Evolutionary conservation across 2,888 invertebrate species (phyloP).

Genomic region (Agrochola macilenta): DNA sequence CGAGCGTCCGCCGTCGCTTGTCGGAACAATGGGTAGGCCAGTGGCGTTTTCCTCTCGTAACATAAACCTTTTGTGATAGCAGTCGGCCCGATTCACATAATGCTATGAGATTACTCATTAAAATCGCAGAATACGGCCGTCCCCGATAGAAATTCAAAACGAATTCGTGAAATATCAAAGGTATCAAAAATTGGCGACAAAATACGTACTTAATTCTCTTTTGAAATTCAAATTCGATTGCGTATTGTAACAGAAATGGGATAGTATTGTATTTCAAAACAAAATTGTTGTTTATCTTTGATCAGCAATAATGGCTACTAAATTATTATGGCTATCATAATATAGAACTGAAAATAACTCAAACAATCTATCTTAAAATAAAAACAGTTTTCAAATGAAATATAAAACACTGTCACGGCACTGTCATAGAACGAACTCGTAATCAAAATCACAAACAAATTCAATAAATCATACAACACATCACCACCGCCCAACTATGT

Average conservation of each 20-base stretch:
- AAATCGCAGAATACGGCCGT: slow-evolving; percentile 65
- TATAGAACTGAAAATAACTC: not conserved
- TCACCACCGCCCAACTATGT: too few species aligned
- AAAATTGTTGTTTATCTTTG: slow-evolving; percentile 7
- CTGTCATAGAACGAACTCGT: not conserved
- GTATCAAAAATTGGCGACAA: slow-evolving; percentile 29
- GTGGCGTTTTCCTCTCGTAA: slow-evolving; percentile 72
- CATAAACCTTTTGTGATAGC: slow-evolving; percentile 78
- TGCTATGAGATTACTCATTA: slow-evolving; percentile 77
- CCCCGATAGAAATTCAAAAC: slow-evolving; percentile 45
- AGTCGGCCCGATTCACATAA: slow-evolving; percentile 70
- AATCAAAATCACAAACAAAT: not conserved
- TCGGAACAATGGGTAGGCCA: slow-evolving; percentile 75
- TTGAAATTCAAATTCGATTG: slow-evolving; percentile 40
- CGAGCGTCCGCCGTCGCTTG: slow-evolving; percentile 66
- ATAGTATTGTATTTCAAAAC: not conserved
- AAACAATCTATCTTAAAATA: not conserved
- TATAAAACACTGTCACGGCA: not conserved
- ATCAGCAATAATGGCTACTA: not conserved
- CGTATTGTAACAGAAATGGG: slow-evolving; percentile 8
- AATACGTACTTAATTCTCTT: slow-evolving; percentile 27
- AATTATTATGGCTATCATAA: not conserved
- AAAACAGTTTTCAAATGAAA: not conserved
- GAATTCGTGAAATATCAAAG: slow-evolving; percentile 51
- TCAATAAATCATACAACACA: not conserved